Base-by-base conservation (phyloP, 2,888 invertebrate genomes). In the Linnaemya vulpina region DNA sequence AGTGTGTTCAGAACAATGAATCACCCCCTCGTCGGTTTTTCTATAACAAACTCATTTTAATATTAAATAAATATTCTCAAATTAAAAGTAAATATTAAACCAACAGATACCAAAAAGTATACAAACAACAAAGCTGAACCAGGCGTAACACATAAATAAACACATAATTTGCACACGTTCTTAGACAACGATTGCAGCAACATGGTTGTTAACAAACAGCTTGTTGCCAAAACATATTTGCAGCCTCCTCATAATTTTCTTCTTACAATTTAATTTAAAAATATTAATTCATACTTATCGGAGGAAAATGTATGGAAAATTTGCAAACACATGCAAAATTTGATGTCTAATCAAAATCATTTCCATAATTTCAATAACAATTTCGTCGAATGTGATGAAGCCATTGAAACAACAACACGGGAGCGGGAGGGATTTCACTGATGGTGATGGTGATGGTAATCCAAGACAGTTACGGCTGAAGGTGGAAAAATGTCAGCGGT, bases 401-500 rank as follows among this genome's bases (percentile, higher is more conserved):
- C 30, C 63, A 30, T 65, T 76, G 70, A 35, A 70, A 58, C 17
- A 49, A 38, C 38, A 40, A 13, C 11, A 13, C 11, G 58, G 25
- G 35, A 58, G 22, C 1, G 20, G 60, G 30, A 22, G 43, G 38
- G 55, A 22, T 43, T 17, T 38, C 55, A 46, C 38, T 25, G 46
- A 62, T 38, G 30, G 17, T 10, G 22, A 67, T 38, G 67, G 67
- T 43, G 53, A 68, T 77, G 62, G 43, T 63, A 43, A 75, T 71
- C 25, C 20, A 30, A 68, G 63, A 13, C 67, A 55, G 68, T 70
- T 65, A 35, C 60, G 40, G 51, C 70, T 46, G 65, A 60, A 85
- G 82, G 78, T 85, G 74, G 78, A 78, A 85, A 79, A 82, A 79
- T 85, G 85, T 71, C 75, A 85, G 82, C 82, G 78, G 78, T 85